Evolutionary conservation across 2,888 invertebrate genomes (phyloP).

Genomic region (Eupithecia tripunctaria): DNA sequence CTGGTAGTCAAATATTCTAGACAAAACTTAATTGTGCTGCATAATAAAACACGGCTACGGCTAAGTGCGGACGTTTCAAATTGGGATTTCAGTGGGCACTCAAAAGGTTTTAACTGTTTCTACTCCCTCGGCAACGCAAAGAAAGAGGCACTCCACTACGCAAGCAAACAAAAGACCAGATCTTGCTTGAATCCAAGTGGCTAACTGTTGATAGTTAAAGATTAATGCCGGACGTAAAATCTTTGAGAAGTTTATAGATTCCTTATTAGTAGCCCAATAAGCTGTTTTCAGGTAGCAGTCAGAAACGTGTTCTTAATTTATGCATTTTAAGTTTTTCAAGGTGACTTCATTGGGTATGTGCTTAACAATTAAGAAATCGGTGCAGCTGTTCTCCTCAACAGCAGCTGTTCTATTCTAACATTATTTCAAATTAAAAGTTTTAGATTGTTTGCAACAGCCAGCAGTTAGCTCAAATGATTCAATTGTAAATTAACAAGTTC

Average conservation of each 20-base stretch:
- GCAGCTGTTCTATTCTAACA: too few species aligned
- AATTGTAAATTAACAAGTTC: too few species aligned
- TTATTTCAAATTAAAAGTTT: too few species aligned
- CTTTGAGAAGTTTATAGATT: neutral
- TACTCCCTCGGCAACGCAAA: neutral
- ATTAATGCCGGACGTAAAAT: neutral
- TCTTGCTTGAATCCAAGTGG: neutral
- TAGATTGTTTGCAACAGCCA: too few species aligned
- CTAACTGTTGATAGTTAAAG: neutral
- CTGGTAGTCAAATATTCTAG: neutral
- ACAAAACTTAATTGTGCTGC: neutral
- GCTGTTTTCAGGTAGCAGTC: neutral
- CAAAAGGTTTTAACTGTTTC: slow-evolving; percentile 8
- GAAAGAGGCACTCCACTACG: slow-evolving; percentile 12
- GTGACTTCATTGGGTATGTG: too few species aligned
- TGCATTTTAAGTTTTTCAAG: neutral
- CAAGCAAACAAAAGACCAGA: slow-evolving; percentile 19
- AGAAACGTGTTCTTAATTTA: neutral
- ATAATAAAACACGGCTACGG: neutral
- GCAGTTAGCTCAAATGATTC: too few species aligned
- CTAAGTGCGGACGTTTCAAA: slow-evolving; percentile 1
- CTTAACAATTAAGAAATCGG: too few species aligned
- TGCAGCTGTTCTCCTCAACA: too few species aligned
- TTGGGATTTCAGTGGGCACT: neutral
- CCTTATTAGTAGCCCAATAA: neutral